Conservation (phyloP, 2,113 vertebrate species). For the Ptilonorhynchus violaceus region DNA sequence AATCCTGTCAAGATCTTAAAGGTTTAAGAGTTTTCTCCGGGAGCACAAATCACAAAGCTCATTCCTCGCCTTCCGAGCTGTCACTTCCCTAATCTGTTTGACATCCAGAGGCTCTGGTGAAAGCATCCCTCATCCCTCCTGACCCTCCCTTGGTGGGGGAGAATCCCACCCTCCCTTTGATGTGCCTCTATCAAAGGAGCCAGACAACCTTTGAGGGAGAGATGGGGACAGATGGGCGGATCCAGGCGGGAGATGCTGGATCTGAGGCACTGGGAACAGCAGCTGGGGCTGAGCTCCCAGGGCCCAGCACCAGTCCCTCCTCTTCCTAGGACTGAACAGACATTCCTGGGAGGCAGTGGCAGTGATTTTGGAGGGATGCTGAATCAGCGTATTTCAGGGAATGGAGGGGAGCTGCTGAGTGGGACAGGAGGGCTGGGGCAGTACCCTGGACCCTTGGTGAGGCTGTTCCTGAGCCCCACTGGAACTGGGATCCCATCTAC, state of each 20-base stretch:
- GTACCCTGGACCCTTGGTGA: not conserved
- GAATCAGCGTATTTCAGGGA: not conserved
- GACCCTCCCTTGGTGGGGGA: not conserved
- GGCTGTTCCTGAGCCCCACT: not conserved
- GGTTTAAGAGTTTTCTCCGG: not conserved
- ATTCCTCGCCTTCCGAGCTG: not conserved
- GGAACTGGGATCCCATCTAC: not conserved
- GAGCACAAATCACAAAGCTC: slow-evolving; percentile 11
- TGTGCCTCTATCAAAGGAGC: not conserved
- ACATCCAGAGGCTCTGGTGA: not conserved
- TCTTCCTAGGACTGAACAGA: not conserved
- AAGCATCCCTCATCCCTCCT: not conserved
- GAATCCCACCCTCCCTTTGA: not conserved
- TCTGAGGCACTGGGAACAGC: not conserved
- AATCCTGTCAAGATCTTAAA: slow-evolving; percentile 22
- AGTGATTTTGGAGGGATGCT: fast-evolving
- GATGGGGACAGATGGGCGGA: fast-evolving
- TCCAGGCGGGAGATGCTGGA: not conserved
- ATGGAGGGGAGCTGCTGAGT: not conserved
- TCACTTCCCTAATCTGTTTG: slow-evolving; percentile 8
- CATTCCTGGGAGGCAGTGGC: not conserved
- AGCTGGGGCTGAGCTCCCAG: not conserved
- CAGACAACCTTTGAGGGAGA: not conserved
- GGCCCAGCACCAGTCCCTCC: not conserved
- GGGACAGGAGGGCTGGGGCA: not conserved